Base-by-base conservation (phyloP, 2,797 vertebrate species). In the Hipposideros larvatus region DNA sequence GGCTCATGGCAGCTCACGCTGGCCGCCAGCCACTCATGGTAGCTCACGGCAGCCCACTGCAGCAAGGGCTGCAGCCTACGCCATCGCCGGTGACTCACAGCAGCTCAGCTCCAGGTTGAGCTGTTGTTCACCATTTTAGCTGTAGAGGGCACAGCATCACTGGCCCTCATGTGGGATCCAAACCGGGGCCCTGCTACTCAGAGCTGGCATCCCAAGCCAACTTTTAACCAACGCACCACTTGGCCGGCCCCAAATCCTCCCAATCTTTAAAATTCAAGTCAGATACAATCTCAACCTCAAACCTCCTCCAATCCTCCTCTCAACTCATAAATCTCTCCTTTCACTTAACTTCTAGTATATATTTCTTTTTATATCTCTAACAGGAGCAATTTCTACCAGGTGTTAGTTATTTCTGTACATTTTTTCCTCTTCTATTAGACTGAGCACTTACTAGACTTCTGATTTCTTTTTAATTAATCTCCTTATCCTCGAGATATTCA, bases 241-340 rank as follows among this genome's bases (percentile, higher is more conserved):
- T 37, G 37, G 37, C 37, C 37, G 37, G 37, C 37, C 37, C 37
- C 79, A 95, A 43, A 77, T 61, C n/a, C 21, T 95, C 18, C 11
- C 61, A 79, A 90, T 85, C 77, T 80, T 91, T 80, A 92, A 96
- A 94, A 80, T 74, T 93, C 70, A 83, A 28, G 41, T 91, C 74
- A 89, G 74, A 89, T 48, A 75, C 46, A 92, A 94, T 63, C 74
- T 75, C 37, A 94, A 80, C 10, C n/a, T 94, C 63, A 93, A 95
- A 85, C 5, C 43, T 90, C 86, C 55, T 70, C 16, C 13, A 96
- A n/a, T 55, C 22, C 15, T 89, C 55, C 73, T 95, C 26, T 93
- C 61, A 95, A 68, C 26, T 73, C 74, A 24, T 53, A 86, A 68
- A 53, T 66, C 26, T 74, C 61, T 63, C 57, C 59, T 68, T 91